Base-by-base conservation (phyloP, 2,797 vertebrate species). In the Microtus obscurus region DNA sequence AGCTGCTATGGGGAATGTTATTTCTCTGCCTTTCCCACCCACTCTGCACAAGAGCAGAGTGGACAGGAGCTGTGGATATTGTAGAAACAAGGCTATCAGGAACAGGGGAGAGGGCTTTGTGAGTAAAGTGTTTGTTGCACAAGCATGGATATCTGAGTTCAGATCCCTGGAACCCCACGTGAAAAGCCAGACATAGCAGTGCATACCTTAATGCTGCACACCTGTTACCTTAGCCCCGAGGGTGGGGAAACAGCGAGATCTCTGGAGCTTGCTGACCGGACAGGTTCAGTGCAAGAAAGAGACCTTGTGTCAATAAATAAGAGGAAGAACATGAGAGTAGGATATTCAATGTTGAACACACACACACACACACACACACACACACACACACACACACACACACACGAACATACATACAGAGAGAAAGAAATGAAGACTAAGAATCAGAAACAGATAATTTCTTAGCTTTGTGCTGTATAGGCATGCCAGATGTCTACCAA, bases 381-480 rank as follows among this genome's bases (percentile, higher is more conserved):
- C 45, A 21, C 45, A 78, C 31, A 23, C 67, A 71, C 17, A 10
- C 65, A 76, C 27, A 31, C 25, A 45, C 45, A 51, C 45, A 79
- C 77, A 13, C 48, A 37, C 19, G 0, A 21, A n/a, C 4, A 21
- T 10, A 19, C 29, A 21, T 45, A 51, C 17, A 21, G n/a, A 71
- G 67, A 37, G 69, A 71, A 71, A 71, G 69, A 21, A 71, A n/a
- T 71, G n/a, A 71, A 71, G n/a, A n/a, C n/a, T 37, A 59, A 81
- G 6, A 29, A 1, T 40, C n/a, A 81, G 40, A 43, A 87, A 63
- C 23, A 43, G 34, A 74, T 82, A 83, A 37, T 29, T 61, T 96
- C 74, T 93, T 63, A 91, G 51, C 43, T 91, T 88, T 89, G 78
- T 85, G 16, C 87, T 94, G 12, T 40, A 67, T 85, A 61, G 80